Conservation (phyloP, 2,113 vertebrate species). For the Narcine bancroftii region DNA sequence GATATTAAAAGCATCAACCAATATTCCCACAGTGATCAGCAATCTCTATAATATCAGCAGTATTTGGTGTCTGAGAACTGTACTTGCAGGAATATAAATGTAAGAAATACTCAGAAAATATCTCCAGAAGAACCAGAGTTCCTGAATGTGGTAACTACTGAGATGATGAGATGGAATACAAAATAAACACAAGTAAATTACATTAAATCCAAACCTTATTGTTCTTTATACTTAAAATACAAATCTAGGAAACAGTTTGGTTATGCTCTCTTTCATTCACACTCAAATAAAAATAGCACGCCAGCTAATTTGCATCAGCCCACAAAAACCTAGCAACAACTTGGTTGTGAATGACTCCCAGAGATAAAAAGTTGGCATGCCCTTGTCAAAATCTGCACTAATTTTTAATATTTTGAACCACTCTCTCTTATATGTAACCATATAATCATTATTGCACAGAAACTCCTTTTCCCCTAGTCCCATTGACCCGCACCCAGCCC, state of each 20-base stretch:
- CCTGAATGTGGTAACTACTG: background rate
- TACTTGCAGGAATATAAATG: too few species aligned
- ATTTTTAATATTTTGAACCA: background rate
- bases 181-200: background rate
- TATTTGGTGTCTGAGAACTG: too few species aligned
- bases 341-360: background rate
- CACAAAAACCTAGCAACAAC: too few species aligned
- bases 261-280: too few species aligned
- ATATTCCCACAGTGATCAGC: background rate
- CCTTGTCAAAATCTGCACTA: background rate
- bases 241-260: background rate
- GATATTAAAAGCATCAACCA: background rate
- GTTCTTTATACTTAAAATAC: background rate
- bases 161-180: background rate
- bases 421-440: too few species aligned
- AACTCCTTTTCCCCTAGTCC: too few species aligned
- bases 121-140: too few species aligned
- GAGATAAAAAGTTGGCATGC: background rate
- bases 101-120: too few species aligned
- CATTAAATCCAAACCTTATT: background rate
- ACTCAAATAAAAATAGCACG: background rate
- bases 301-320: background rate
- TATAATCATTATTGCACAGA: too few species aligned
- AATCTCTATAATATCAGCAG: background rate
- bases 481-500: too few species aligned